phyloP scores from a whole-genome alignment of 2,888 invertebrate genomes.

The Megaustenia siamemsis region DNA sequence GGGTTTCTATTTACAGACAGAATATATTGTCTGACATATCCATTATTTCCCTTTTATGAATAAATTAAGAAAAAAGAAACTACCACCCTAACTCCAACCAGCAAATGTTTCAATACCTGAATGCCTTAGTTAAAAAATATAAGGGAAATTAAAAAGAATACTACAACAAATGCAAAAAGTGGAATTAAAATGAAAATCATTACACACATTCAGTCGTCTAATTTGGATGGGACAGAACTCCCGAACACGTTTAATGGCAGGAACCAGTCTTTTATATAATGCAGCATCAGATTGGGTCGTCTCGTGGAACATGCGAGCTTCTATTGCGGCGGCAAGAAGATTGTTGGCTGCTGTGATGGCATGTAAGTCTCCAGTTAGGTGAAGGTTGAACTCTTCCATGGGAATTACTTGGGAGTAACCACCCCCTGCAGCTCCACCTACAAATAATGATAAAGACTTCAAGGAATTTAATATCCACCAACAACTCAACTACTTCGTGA shows the following conservation, averaged over 20 bases:
- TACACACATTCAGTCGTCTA: conserved; percentile 82
- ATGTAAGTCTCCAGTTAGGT: conserved; percentile 97
- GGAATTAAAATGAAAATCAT: neutral
- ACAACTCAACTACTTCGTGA: no score
- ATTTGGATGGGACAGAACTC: conserved; percentile 93
- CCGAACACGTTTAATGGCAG: conserved; percentile 88
- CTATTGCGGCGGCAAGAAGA: conserved; percentile 97
- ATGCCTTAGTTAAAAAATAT: neutral
- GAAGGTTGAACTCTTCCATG: conserved; percentile 99
- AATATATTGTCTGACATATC: no score
- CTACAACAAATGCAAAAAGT: neutral
- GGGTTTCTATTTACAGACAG: no score
- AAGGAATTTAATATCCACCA: neutral
- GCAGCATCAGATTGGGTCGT: conserved; percentile 91
- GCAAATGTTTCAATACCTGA: neutral
- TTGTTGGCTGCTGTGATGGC: conserved; percentile 99
- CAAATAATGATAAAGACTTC: neutral
- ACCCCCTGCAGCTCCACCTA: conserved; percentile 97
- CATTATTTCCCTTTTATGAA: no score
- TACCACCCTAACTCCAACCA: no score
- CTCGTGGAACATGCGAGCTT: conserved; percentile 98
- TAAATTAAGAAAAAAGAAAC: no score
- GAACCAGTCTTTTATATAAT: conserved; percentile 93
- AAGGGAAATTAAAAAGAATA: neutral
- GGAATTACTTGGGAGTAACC: conserved; percentile 98